phyloP scores from a whole-genome alignment of 2,888 invertebrate genomes.

The Miltochrista miniata region DNA sequence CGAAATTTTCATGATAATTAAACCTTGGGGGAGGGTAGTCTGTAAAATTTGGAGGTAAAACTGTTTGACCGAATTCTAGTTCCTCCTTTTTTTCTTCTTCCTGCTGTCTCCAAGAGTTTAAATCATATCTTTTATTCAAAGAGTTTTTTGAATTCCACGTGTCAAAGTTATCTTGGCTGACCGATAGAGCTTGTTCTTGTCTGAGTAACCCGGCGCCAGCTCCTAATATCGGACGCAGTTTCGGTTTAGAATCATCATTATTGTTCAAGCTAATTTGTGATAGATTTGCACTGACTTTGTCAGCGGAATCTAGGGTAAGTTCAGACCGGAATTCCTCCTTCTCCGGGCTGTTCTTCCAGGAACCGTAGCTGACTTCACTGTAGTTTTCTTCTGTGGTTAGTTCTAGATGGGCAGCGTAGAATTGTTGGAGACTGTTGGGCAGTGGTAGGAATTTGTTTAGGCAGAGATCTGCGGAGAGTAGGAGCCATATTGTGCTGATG shows the following conservation, averaged over 20 bases:
- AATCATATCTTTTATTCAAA: slow-evolving; percentile 66
- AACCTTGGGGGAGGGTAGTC: slow-evolving; percentile 65
- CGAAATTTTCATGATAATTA: slow-evolving; percentile 53
- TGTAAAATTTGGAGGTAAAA: slow-evolving; percentile 52
- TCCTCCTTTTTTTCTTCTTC: slow-evolving; percentile 65
- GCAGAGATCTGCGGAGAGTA: slow-evolving; percentile 70
- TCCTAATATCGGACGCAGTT: slow-evolving; percentile 71
- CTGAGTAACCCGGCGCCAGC: slow-evolving; percentile 67
- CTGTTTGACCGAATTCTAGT: slow-evolving; percentile 61
- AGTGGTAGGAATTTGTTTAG: slow-evolving; percentile 75
- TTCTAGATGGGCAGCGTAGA: slow-evolving; percentile 74
- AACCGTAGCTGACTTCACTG: slow-evolving; percentile 73
- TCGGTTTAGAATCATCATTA: slow-evolving; percentile 69
- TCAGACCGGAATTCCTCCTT: slow-evolving; percentile 38
- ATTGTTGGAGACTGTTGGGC: slow-evolving; percentile 72
- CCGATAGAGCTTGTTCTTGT: slow-evolving; percentile 57
- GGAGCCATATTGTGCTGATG: slow-evolving; percentile 69
- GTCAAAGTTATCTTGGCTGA: slow-evolving; percentile 60
- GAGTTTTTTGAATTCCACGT: slow-evolving; percentile 64
- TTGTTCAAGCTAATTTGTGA: slow-evolving; percentile 63
- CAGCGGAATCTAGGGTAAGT: slow-evolving; percentile 42
- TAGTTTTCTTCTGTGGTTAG: slow-evolving; percentile 64
- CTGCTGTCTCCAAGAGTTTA: slow-evolving; percentile 72
- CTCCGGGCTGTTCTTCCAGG: slow-evolving; percentile 72
- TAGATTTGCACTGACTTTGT: slow-evolving; percentile 60